phyloP scores from a whole-genome alignment of 2,888 invertebrate genomes.

The Drosophila falleni region DNA sequence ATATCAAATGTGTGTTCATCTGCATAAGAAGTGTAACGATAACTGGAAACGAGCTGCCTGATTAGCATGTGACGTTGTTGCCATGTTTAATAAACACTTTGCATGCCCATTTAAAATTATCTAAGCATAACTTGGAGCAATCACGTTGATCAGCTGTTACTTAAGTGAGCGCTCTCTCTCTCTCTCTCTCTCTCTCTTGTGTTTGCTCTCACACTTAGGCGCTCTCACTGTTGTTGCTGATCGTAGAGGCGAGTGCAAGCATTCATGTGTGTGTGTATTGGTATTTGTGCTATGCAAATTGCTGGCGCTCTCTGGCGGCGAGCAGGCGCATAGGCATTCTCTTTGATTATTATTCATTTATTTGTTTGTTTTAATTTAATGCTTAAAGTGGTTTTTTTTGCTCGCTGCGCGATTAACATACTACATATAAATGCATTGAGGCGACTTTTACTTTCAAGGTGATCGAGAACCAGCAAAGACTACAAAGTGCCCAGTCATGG shows the following conservation, averaged over 20 bases:
- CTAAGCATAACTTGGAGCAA: slow-evolving; percentile 58
- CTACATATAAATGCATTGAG: slow-evolving; percentile 73
- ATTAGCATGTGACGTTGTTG: slow-evolving; percentile 68
- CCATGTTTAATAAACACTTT: slow-evolving; percentile 81
- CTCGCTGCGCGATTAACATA: slow-evolving; percentile 54
- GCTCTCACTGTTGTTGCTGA: slow-evolving; percentile 11
- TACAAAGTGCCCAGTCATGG: slow-evolving; percentile 65
- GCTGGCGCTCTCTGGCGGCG: slow-evolving; percentile 35
- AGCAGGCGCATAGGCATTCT: slow-evolving; percentile 23
- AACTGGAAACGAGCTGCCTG: slow-evolving; percentile 40
- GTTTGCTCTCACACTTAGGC: background rate
- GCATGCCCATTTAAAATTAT: slow-evolving; percentile 84
- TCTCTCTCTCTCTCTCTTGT: slow-evolving; percentile 8
- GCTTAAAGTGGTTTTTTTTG: slow-evolving; percentile 48
- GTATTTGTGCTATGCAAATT: slow-evolving; percentile 52
- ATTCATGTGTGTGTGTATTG: slow-evolving; percentile 4
- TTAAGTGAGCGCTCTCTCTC: slow-evolving; percentile 8
- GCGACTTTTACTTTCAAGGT: slow-evolving; percentile 79
- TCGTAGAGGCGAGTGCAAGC: background rate
- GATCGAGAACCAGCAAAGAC: slow-evolving; percentile 51
- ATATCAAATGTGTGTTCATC: slow-evolving; percentile 34
- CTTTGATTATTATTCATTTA: slow-evolving; percentile 77
- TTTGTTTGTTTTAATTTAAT: slow-evolving; percentile 82
- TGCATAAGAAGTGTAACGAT: slow-evolving; percentile 70
- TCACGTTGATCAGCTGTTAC: slow-evolving; percentile 55